Evolutionary conservation across 2,888 invertebrate genomes (phyloP).

Genomic region (Aelia acuminata): DNA sequence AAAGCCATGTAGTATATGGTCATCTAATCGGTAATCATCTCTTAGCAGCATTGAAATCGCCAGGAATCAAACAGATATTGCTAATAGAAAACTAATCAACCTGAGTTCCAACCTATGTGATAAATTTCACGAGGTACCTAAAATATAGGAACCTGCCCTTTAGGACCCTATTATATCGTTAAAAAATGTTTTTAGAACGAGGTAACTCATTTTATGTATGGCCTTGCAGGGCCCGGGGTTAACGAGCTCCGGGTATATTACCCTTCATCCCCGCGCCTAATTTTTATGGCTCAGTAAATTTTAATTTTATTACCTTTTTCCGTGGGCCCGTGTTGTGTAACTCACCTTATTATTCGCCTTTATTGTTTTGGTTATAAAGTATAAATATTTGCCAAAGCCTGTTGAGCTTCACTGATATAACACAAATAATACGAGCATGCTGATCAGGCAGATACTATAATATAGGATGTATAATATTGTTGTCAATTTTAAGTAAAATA

Average conservation of each 20-base stretch:
- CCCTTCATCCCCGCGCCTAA: not conserved
- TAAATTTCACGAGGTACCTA: not conserved
- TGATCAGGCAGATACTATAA: not conserved
- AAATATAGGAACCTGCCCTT: constrained; percentile 12
- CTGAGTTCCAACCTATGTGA: not conserved
- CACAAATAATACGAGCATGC: not conserved
- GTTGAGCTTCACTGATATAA: not conserved
- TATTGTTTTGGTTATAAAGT: not conserved
- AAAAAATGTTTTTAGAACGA: constrained; percentile 23
- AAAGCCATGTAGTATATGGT: no score
- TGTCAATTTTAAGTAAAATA: no score
- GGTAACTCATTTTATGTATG: not conserved
- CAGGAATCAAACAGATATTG: not conserved
- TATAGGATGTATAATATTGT: no score
- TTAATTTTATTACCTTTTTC: constrained; percentile 12
- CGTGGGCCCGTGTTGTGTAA: not conserved
- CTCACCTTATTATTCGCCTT: not conserved
- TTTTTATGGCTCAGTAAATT: constrained; percentile 23
- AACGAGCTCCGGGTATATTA: not conserved
- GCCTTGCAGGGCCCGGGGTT: not conserved
- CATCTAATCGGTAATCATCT: not conserved
- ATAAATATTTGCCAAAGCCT: not conserved
- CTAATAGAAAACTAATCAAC: not conserved
- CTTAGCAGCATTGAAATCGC: not conserved
- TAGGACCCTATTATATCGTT: not conserved